Conservation (phyloP, 2,888 invertebrate species). For the Gastracanthus pulcherrimus region DNA sequence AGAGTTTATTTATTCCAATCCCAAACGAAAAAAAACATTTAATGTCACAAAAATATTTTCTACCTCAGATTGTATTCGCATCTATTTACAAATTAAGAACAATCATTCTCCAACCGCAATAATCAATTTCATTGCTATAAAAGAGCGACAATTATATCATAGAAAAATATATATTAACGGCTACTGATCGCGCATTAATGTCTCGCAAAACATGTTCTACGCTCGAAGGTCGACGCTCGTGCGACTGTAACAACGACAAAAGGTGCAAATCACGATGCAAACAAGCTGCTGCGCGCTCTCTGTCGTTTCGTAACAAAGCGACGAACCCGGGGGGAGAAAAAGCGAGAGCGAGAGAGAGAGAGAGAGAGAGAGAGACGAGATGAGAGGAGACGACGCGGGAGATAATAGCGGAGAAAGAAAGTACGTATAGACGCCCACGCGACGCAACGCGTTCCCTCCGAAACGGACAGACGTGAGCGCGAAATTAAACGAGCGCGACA, state of each 20-base stretch:
- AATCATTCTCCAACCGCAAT: not conserved
- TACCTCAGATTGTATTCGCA: too few species aligned
- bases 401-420: conserved; percentile 16
- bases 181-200: not conserved
- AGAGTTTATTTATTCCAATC: too few species aligned
- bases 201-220: not conserved
- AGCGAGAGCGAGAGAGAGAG: not conserved
- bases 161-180: not conserved
- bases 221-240: conserved; percentile 48
- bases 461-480: conserved; percentile 23
- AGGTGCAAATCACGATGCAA: conserved; percentile 66
- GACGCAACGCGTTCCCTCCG: not conserved
- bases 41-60: too few species aligned
- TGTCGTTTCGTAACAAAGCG: conserved; percentile 62
- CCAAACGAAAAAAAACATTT: too few species aligned
- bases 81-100: too few species aligned
- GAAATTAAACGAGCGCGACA: conserved; percentile 24
- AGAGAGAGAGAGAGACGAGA: not conserved
- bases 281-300: conserved; percentile 57
- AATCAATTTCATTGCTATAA: not conserved
- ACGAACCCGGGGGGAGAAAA: conserved; percentile 38
- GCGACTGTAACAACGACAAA: conserved; percentile 53
- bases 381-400: not conserved
- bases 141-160: not conserved
- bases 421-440: conserved; percentile 21